Percentiles rank a stretch among this genome's conserved stretches.
Evolutionary conservation across 2,888 invertebrate genomes (phyloP).

Genomic region (Lasioglossum calceatum): DNA sequence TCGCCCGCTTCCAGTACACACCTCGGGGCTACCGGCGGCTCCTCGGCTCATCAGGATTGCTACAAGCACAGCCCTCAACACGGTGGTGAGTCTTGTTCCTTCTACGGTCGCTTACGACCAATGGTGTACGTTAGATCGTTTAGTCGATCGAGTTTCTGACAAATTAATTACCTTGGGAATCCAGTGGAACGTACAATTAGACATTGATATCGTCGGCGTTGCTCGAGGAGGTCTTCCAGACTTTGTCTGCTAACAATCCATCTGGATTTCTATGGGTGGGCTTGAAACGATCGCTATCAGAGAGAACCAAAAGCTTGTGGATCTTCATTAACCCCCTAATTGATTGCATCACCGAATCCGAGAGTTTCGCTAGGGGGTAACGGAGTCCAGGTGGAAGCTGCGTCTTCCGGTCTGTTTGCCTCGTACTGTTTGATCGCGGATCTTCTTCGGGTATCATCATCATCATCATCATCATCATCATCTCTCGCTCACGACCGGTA

Average conservation of each 20-base stretch:
- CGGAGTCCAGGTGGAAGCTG: constrained; percentile 9
- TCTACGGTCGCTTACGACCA: background rate
- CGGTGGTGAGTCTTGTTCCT: constrained; percentile 79
- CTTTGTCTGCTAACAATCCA: background rate
- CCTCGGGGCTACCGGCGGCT: constrained; percentile 76
- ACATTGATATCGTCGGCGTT: background rate
- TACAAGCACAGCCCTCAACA: constrained; percentile 84
- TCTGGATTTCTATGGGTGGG: background rate
- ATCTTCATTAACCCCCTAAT: background rate
- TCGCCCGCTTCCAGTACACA: constrained; percentile 81
- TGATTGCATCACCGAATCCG: background rate
- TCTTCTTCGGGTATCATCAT: constrained; percentile 56
- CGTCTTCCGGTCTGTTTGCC: constrained; percentile 58
- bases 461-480: constrained; percentile 33
- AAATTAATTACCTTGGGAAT: background rate
- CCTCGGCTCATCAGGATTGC: constrained; percentile 81
- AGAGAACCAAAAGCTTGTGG: background rate
- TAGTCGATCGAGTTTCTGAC: background rate
- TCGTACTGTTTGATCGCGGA: constrained; percentile 45
- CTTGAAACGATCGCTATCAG: background rate
- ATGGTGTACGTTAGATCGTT: background rate
- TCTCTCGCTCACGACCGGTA: constrained; percentile 49
- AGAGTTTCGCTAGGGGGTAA: background rate
- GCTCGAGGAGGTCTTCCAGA: background rate
- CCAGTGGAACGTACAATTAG: too few relatives aligned